Conservation (phyloP, 2,888 invertebrate species). For the Acheta domesticus region DNA sequence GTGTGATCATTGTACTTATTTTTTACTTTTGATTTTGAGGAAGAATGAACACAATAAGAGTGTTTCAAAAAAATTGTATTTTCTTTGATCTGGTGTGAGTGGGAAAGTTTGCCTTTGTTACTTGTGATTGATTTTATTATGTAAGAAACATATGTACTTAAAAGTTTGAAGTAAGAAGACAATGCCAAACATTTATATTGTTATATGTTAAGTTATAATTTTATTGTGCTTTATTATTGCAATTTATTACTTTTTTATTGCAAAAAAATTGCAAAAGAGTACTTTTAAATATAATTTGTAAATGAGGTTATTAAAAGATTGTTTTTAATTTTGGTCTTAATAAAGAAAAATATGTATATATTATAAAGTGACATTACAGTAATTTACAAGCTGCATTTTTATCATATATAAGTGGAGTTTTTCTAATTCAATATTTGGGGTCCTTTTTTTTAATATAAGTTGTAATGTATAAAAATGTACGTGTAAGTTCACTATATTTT, state of each 20-base stretch:
- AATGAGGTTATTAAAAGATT: neutral
- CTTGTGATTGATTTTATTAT: neutral
- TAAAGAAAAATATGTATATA: too few species aligned
- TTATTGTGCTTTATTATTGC: too few species aligned
- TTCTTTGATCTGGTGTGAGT: too few species aligned
- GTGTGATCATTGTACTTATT: too few species aligned
- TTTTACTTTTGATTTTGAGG: too few species aligned
- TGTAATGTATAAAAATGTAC: conserved; percentile 2
- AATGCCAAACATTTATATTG: neutral
- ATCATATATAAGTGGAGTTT: conserved; percentile 19
- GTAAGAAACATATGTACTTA: neutral
- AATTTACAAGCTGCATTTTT: neutral
- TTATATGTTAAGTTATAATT: conserved; percentile 18
- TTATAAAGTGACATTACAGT: neutral
- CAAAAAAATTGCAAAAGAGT: neutral
- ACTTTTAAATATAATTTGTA: neutral
- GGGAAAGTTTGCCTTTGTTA: too few species aligned
- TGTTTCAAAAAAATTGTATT: too few species aligned
- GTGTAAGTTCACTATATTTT: neutral
- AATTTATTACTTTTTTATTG: too few species aligned
- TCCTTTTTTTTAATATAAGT: neutral
- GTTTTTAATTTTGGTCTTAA: neutral
- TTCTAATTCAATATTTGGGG: conserved; percentile 11
- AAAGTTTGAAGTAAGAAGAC: neutral
- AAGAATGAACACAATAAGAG: too few species aligned